Percentiles rank a stretch among this genome's conserved stretches.
These are phyloP conservation scores for Moxostoma hubbsi DNA, from an alignment of 2,797 vertebrate genomes.

Conservation along the genomic window DNA sequence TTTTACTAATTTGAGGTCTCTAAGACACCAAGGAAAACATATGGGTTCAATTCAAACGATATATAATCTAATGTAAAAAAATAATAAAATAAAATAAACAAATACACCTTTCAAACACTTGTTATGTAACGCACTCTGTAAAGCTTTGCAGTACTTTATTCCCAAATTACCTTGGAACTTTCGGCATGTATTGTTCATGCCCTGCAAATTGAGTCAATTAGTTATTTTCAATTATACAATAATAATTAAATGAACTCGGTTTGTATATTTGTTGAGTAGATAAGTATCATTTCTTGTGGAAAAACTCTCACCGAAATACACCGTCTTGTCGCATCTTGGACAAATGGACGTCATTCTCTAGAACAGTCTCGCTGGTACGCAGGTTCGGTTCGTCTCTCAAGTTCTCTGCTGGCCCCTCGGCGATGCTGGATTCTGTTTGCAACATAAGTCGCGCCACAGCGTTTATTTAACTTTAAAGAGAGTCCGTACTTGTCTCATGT, in stretches of 20 bases:
- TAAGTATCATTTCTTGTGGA: neutral
- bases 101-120: neutral
- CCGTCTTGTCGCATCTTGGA: constrained; percentile 56
- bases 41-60: neutral
- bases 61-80: neutral
- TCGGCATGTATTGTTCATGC: neutral
- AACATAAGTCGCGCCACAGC: constrained; percentile 31
- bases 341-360: constrained; percentile 54
- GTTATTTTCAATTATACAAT: neutral
- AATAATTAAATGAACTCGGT: neutral
- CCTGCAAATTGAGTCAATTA: neutral
- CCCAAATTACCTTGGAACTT: neutral
- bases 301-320: constrained; percentile 59
- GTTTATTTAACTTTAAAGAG: constrained; percentile 51
- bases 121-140: neutral
- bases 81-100: neutral
- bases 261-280: neutral
- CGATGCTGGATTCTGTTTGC: constrained; percentile 14
- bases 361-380: constrained; percentile 1
- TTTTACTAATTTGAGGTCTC: neutral
- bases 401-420: neutral
- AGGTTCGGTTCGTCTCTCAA: constrained; percentile 9
- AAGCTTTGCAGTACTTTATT: neutral
- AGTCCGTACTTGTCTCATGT: constrained; percentile 18
- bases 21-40: constrained; percentile 1